A percentile compares a stretch with the other conserved stretches of the same genome.
phyloP scores from a whole-genome alignment of 2,888 invertebrate genomes.

The Yponomeuta malinellus region DNA sequence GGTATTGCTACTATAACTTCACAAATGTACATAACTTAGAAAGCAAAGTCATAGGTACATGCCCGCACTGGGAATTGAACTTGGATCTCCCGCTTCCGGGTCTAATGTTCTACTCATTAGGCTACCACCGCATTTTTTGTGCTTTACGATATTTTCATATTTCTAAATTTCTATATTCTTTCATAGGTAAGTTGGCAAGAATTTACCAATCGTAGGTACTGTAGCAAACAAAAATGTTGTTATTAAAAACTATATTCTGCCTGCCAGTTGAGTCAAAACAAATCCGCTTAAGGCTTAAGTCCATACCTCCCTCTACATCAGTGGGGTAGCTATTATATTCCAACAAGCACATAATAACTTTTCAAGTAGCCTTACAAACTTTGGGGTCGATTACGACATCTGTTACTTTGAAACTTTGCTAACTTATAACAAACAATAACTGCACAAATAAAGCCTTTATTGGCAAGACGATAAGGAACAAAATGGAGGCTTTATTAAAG shows the following conservation, averaged over 20 bases:
- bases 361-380: slow-evolving; percentile 59
- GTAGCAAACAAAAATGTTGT: no score
- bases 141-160: no score
- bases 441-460: neutral
- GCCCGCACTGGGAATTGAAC: no score
- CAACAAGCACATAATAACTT: slow-evolving; percentile 55
- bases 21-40: no score
- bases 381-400: slow-evolving; percentile 62
- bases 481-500: neutral
- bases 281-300: neutral
- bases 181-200: no score
- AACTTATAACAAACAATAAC: neutral
- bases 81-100: no score
- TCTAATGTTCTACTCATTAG: no score
- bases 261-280: neutral
- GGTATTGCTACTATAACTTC: no score
- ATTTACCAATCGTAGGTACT: no score
- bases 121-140: neutral
- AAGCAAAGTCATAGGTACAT: no score
- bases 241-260: no score
- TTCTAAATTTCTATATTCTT: no score
- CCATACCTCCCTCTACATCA: neutral
- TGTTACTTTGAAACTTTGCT: slow-evolving; percentile 37
- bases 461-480: neutral
- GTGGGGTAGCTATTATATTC: slow-evolving; percentile 21